Percentiles rank a stretch among this genome's conserved stretches.
Evolutionary conservation across 2,113 vertebrate genomes (phyloP).

Genomic region (Dermatemys mawii): DNA sequence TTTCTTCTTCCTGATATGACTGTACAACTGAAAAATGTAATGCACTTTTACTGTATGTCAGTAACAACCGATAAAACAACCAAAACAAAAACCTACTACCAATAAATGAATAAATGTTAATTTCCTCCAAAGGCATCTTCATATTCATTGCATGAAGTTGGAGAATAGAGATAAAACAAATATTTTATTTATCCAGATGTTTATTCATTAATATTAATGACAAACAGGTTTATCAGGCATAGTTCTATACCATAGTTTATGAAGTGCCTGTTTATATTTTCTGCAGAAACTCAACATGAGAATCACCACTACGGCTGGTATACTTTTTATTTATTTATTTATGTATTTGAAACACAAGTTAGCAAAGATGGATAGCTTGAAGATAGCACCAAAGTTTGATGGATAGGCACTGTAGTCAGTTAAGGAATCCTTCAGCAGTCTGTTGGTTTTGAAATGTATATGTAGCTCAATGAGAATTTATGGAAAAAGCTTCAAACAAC

Average conservation of each 20-base stretch:
- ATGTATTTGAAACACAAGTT: background rate
- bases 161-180: background rate
- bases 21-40: background rate
- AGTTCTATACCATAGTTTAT: background rate
- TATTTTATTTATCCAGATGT: background rate
- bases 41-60: background rate
- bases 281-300: background rate
- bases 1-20: background rate
- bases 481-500: background rate
- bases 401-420: background rate
- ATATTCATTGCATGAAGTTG: background rate
- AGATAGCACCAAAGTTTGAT: background rate
- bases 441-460: background rate
- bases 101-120: background rate
- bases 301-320: fast-evolving
- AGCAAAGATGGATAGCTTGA: background rate
- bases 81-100: background rate
- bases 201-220: background rate
- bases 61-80: background rate
- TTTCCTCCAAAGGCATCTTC: background rate
- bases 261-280: background rate
- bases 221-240: background rate
- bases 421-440: background rate
- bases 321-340: background rate
- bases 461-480: background rate